Percentiles rank a stretch among this genome's conserved stretches.
Conservation (phyloP, 23 tunicate species). For the Trididemnum nubilum region DNA sequence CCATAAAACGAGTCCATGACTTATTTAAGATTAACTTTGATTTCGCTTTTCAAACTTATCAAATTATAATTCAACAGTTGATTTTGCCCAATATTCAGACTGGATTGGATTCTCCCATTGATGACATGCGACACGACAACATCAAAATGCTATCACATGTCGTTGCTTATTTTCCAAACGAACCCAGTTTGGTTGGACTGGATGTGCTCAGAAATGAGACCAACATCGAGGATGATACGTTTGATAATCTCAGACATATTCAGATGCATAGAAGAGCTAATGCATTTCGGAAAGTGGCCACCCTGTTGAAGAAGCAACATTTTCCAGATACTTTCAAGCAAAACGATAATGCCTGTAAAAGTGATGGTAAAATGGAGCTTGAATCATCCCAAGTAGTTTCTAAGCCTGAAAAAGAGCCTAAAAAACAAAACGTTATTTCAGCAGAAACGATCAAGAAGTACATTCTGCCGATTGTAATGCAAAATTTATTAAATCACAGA, state of each 20-base stretch:
- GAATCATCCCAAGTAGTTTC: neutral
- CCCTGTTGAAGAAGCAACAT: constrained; percentile 24
- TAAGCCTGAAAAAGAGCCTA: neutral
- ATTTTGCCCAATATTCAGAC: constrained; percentile 44
- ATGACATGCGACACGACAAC: constrained; percentile 60
- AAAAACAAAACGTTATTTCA: neutral
- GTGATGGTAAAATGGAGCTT: neutral
- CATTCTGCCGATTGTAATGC: constrained; percentile 73
- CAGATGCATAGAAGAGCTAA: constrained; percentile 72
- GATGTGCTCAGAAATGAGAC: constrained; percentile 39
- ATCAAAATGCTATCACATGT: constrained; percentile 51
- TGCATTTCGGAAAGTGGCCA: constrained; percentile 65
- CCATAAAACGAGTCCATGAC: constrained; percentile 27
- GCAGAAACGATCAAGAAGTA: constrained; percentile 33
- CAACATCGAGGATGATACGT: constrained; percentile 70
- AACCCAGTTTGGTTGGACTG: constrained; percentile 41
- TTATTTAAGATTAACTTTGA: constrained; percentile 5
- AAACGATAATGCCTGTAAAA: constrained; percentile 2
- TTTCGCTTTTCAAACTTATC: constrained; percentile 10
- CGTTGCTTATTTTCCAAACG: constrained; percentile 49
- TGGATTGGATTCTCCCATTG: constrained; percentile 53
- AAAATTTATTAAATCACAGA: constrained; percentile 44
- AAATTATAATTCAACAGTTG: constrained; percentile 45
- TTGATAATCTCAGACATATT: constrained; percentile 72
- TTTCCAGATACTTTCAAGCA: neutral